Conservation (phyloP, 2,113 vertebrate genomes). For the Pterophyllum scalare region DNA sequence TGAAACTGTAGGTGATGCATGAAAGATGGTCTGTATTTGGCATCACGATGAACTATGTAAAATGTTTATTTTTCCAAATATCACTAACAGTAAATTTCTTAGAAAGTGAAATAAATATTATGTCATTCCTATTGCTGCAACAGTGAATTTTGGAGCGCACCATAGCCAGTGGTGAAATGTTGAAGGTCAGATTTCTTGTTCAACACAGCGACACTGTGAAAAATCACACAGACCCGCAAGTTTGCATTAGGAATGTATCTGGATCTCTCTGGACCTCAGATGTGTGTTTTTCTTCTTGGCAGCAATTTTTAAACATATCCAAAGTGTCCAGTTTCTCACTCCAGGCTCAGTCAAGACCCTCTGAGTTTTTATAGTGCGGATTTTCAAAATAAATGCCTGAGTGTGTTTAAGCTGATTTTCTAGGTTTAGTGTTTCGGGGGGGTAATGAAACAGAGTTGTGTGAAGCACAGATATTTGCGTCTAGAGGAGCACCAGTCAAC, state of each 20-base stretch:
- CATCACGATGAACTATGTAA: neutral
- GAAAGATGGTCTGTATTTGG: neutral
- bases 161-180: neutral
- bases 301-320: constrained; percentile 66
- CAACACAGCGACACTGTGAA: constrained; percentile 36
- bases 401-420: constrained; percentile 70
- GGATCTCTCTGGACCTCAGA: constrained; percentile 40
- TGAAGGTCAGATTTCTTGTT: constrained; percentile 26
- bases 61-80: neutral
- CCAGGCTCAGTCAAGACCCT: constrained; percentile 52
- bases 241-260: constrained; percentile 56
- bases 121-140: neutral
- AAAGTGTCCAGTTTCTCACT: constrained; percentile 63
- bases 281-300: constrained; percentile 66
- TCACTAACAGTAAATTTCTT: neutral
- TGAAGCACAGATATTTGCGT: constrained; percentile 71
- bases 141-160: neutral
- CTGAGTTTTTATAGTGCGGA: constrained; percentile 53
- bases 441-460: constrained; percentile 66
- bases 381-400: constrained; percentile 75
- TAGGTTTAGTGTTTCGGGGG: constrained; percentile 70
- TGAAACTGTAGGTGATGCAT: neutral
- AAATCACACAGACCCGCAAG: constrained; percentile 25
- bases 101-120: neutral
- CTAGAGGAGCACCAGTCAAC: constrained; percentile 58